Evolutionary conservation across 1,140 invertebrate species (phyloP), one percentile per base, ranked within the genome.

Genomic region (Drosophila nikananu): DNA sequence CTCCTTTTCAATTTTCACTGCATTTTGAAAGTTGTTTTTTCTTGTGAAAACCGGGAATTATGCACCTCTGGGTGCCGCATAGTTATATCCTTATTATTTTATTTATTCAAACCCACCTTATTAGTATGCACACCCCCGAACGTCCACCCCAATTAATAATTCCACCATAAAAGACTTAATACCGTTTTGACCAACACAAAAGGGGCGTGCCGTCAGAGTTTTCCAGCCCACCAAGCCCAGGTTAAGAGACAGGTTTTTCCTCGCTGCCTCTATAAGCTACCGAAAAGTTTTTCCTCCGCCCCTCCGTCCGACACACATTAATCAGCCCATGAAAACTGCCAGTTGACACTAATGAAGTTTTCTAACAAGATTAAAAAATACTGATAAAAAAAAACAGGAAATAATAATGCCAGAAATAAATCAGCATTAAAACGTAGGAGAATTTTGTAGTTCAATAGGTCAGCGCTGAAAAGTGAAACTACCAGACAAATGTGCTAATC

Each of bases 301-400:
- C 54, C 51, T 7, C 41, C 62, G 61, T 49, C 77, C 80, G 83
- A 76, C 74, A 90, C 57, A 86, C 81, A 90, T 90, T 90, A 90
- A 90, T 90, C 86, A 90, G 81, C 64, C 54, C 32, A 51, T 41
- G 60, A 49, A 54, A 80, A 67, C 42, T 66, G 72, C 49, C 80
- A 54, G 72, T 77, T 90, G 86, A 90, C 86, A 91, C 86, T 90
- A 90, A 90, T 90, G 86, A 90, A 90, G 86, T 86, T 90, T 90
- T 79, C 83, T 80, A 84, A 90, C 81, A 81, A 89, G 84, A 89
- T 90, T 81, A 65, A 41, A 73, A 65, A 59, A 59, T 71, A 58
- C 52, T 70, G 84, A 89, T 90, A 89, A 86, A 52, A 89, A 86
- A 52, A 64, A 35, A 60, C 62, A 54, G 51, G 30, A 17, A 63